Base-by-base conservation (phyloP, 2,797 vertebrate genomes). In the Crax fasciolata region DNA sequence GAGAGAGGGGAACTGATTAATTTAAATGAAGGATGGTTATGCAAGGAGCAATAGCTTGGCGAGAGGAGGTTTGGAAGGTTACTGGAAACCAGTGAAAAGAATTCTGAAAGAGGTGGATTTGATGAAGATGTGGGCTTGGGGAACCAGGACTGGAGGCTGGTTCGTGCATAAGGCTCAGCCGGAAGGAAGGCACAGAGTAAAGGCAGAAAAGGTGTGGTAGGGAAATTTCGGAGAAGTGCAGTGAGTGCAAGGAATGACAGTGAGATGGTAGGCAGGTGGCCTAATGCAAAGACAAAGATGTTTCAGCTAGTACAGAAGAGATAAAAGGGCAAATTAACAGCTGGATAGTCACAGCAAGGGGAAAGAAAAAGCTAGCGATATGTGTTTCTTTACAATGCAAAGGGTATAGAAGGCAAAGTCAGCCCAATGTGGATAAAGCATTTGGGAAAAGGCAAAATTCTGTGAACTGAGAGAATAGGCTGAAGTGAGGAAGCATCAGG, bases 11-110 rank as follows among this genome's bases (percentile, higher is more conserved):
- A 58, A 32, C 35, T 57, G 74, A 35, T 1, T 67, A 44, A 46
- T 54, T 57, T 71, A 84, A 84, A 58, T 1, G 8, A 73, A 72
- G 61, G 39, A 52, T 49, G 24, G 70, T 75, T 88, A 18, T 14
- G 38, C 10, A 79, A 88, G 73, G 58, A 87, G 39, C 68, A 59
- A 25, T 66, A 55, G 55, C 62, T 96, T 93, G 63, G 70, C 79
- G 51, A 87, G 93, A 73, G 83, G 48, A 94, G 21, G 77, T 95
- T 88, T 81, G 62, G 74, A 75, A 86, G 14, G 86, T 62, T 78
- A 10, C 43, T 83, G 72, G 75, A 11, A 74, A 85, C 77, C 7
- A 11, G 61, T 83, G 84, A 55, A 28, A 58, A 68, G 38, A 80
- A 41, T 43, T 66, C 46, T 30, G 66, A 23, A 89, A 48, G 35